Conservation (phyloP, 2,113 vertebrate genomes). For the Etheostoma spectabile region DNA sequence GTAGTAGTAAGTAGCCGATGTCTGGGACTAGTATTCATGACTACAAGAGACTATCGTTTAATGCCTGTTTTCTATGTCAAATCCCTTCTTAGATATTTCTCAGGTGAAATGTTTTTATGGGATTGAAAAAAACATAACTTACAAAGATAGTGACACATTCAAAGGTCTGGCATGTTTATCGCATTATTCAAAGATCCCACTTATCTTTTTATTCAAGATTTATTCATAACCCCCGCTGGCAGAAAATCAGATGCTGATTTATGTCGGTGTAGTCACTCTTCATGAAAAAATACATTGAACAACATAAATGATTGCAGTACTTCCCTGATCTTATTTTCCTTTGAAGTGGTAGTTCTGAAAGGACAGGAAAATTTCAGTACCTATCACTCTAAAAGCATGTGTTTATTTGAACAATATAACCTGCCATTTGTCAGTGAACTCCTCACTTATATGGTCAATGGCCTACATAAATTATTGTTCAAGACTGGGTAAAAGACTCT, state of each 20-base stretch:
- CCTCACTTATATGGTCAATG: neutral
- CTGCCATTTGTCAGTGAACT: neutral
- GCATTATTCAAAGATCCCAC: constrained; percentile 9
- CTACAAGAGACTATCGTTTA: neutral
- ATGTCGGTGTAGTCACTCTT: constrained; percentile 2
- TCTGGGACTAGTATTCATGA: constrained; percentile 3
- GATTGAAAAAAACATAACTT: neutral
- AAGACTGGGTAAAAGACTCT: neutral
- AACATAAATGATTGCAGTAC: neutral
- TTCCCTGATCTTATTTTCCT: neutral
- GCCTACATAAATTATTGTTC: neutral
- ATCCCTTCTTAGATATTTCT: neutral
- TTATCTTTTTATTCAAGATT: constrained; percentile 9
- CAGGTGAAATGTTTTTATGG: neutral
- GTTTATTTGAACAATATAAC: constrained; percentile 1
- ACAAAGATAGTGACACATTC: constrained; percentile 13
- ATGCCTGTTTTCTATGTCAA: neutral
- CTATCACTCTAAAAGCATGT: neutral
- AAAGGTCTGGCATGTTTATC: constrained; percentile 3
- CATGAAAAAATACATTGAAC: neutral
- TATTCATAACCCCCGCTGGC: neutral
- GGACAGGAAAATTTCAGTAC: neutral
- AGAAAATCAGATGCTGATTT: constrained; percentile 11
- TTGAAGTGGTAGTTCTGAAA: neutral
- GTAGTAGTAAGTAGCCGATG: too few relatives aligned